These are phyloP conservation scores for Siphlonurus alternatus DNA, from an alignment of 2,888 invertebrate genomes.

Conservation along the genomic window DNA sequence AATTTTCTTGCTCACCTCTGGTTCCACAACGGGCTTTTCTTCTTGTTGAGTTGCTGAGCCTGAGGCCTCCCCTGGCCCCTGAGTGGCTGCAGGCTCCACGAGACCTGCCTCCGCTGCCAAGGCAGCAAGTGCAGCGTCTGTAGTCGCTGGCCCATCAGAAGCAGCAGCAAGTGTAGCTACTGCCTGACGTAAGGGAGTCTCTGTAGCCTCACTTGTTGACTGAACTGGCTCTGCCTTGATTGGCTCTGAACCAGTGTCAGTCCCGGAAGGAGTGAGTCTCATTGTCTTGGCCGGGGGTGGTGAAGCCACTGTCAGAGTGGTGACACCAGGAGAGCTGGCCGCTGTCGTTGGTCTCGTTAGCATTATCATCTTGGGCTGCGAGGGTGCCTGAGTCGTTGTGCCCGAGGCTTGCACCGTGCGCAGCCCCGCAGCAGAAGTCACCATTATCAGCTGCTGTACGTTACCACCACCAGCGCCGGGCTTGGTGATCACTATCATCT, in stretches of 20 bases:
- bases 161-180: constrained; percentile 24
- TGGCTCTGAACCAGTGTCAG: neutral
- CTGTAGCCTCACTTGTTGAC: neutral
- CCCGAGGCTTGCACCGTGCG: constrained; percentile 44
- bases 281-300: constrained; percentile 34
- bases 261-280: constrained; percentile 42
- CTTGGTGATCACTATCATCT: constrained; percentile 41
- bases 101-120: constrained; percentile 43
- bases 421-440: constrained; percentile 48
- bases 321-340: constrained; percentile 31
- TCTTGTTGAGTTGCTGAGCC: neutral
- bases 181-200: neutral
- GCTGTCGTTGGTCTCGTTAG: constrained; percentile 33
- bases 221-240: neutral
- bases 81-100: constrained; percentile 24
- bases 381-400: constrained; percentile 30
- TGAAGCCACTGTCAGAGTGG: too few species aligned
- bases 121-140: constrained; percentile 42
- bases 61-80: neutral
- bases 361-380: constrained; percentile 34
- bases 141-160: constrained; percentile 40
- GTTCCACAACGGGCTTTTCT: neutral
- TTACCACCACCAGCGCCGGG: constrained; percentile 20
- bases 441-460: constrained; percentile 51
- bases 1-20: neutral